These are phyloP conservation scores for Esox masquinongy DNA, from an alignment of 2,797 vertebrate species.

Conservation along the genomic window DNA sequence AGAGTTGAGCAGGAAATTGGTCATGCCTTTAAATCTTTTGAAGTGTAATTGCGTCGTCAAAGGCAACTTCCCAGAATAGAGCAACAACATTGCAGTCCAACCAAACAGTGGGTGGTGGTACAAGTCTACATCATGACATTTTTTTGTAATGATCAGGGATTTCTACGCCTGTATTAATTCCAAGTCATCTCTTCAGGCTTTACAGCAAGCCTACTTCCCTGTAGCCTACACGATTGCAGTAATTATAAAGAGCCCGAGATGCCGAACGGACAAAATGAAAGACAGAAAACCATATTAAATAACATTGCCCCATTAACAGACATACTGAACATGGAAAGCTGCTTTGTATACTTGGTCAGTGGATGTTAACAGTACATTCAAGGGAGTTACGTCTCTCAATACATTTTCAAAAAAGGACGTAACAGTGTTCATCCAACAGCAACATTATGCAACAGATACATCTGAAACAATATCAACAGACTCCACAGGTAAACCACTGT, in stretches of 20 bases:
- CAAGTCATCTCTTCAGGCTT: background rate
- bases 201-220: background rate
- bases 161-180: background rate
- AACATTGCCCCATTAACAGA: too few relatives aligned
- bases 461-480: background rate
- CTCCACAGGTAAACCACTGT: too few relatives aligned
- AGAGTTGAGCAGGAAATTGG: background rate
- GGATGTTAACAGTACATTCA: too few relatives aligned
- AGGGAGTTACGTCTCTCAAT: too few relatives aligned
- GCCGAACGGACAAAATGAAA: background rate
- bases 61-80: background rate
- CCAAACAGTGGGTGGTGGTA: background rate
- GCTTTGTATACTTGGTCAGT: too few relatives aligned
- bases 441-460: background rate
- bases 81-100: background rate
- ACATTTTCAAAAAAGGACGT: too few relatives aligned
- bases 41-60: background rate
- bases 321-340: too few relatives aligned
- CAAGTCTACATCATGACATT: background rate
- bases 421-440: background rate
- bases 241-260: background rate
- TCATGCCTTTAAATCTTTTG: background rate
- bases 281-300: background rate
- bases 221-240: background rate
- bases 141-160: background rate